Conservation (phyloP, 2,888 invertebrate species). For the Scaptomyza cyrtandrae region DNA sequence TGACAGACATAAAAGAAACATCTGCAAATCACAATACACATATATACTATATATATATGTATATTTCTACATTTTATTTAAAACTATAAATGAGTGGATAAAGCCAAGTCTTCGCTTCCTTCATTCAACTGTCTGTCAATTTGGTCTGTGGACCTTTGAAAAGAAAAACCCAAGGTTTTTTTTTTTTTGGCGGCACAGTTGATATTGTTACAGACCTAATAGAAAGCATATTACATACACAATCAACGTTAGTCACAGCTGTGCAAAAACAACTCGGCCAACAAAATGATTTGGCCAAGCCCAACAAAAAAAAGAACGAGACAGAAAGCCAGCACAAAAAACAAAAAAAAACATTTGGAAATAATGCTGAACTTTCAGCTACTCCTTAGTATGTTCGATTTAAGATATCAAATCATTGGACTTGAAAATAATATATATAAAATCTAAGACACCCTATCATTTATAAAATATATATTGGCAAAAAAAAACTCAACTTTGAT, state of each 20-base stretch:
- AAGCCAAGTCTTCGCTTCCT: no score
- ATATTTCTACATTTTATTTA: no score
- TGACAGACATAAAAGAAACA: no score
- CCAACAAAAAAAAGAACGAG: not conserved
- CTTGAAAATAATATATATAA: no score
- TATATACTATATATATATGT: no score
- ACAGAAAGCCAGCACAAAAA: not conserved
- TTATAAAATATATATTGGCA: no score
- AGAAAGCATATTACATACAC: slow-evolving; percentile 18
- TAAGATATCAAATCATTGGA: no score
- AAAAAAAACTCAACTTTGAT: no score
- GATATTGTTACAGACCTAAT: slow-evolving; percentile 14
- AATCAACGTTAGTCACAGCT: slow-evolving; percentile 37
- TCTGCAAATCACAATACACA: no score
- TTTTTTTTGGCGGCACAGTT: not conserved
- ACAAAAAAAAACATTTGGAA: not conserved
- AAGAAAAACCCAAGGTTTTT: slow-evolving; percentile 1
- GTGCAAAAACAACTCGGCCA: slow-evolving; percentile 15
- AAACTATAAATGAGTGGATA: no score
- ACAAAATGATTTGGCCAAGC: slow-evolving; percentile 8
- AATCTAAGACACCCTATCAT: no score
- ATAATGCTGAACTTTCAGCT: not conserved
- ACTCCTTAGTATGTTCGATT: not conserved
- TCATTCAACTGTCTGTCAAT: no score
- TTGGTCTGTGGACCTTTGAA: not conserved